phyloP scores from a whole-genome alignment of 2,113 vertebrate genomes.

The Turdus rufiventris region DNA sequence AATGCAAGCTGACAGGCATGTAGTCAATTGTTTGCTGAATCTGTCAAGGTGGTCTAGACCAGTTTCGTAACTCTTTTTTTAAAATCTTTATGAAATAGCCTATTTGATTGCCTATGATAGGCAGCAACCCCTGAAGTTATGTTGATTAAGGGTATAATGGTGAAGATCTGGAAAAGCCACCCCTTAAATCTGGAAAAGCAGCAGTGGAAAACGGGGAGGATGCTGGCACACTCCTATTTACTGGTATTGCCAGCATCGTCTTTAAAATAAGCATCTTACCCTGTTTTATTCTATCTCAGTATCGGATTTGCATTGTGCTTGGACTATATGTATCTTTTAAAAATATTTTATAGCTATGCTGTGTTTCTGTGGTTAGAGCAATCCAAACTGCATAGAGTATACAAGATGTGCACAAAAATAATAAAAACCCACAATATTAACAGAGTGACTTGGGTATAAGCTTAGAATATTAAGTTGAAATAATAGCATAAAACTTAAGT shows the following conservation, averaged over 20 bases:
- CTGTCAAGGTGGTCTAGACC: not conserved
- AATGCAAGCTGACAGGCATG: fast-evolving
- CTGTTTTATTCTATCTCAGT: not conserved
- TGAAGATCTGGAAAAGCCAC: not conserved
- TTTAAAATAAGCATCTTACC: not conserved
- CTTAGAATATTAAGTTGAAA: not conserved
- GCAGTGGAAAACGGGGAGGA: not conserved
- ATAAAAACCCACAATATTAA: not conserved
- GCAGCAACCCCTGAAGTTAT: not conserved
- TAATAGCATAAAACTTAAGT: not conserved
- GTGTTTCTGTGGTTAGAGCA: not conserved
- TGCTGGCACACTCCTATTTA: not conserved
- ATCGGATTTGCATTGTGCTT: not conserved
- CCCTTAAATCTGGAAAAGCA: not conserved
- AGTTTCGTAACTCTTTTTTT: not conserved
- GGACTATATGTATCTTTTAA: not conserved
- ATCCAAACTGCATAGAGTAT: not conserved
- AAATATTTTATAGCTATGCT: not conserved
- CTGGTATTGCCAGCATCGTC: not conserved
- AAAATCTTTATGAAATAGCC: not conserved
- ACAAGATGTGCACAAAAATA: not conserved
- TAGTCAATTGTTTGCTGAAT: not conserved
- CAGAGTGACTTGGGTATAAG: not conserved
- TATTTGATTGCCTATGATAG: not conserved
- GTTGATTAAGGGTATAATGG: fast-evolving